Base-by-base conservation (phyloP, 1,140 invertebrate species). In the Bombus balteatus region DNA sequence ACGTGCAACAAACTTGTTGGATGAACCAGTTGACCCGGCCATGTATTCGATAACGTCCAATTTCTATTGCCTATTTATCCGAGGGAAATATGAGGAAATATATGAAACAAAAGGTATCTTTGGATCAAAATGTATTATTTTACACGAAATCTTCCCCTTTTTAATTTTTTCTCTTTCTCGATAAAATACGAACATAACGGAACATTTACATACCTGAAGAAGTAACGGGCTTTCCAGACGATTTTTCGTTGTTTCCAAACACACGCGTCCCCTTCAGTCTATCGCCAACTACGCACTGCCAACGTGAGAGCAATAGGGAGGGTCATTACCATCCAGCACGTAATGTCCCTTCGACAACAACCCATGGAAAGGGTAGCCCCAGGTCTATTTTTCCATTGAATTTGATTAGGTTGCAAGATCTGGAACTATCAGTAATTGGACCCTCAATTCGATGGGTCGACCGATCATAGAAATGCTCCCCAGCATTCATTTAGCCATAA, bases 251-350 rank as follows among this genome's bases (percentile, higher is more conserved):
- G 59, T 32, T 80, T 70, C 18, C 59, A 77, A 82, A 65, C 79
- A 47, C 25, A 62, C 76, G 62, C 68, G 81, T 88, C 83, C 39
- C 85, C 87, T 87, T 88, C 81, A 39, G 85, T 75, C 66, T 82
- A 85, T 82, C 73, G 77, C 43, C 87, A 87, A 83, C 85, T 88
- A 72, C 84, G 82, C 47, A 90, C 90, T 89, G 89, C 53, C 77
- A 88, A 68, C 75, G 39, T 39, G 68, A 77, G 81, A 59, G 74
- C 57, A 80, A 85, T 66, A 82, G 96, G 97, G 71, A 94, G 93
- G 71, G 95, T 95, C 84, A 96, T 95, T 76, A 94, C 93, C 74
- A 95, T 93, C 85, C 96, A 75, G 85, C 57, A 37, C 77, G 84
- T 76, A 88, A 87, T 90, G 84, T 71, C 84, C 83, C 78, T 87